Percentiles rank a stretch among this genome's conserved stretches.
These are phyloP conservation scores for Copsychus sechellarum DNA, from an alignment of 2,113 vertebrate species.

Conservation along the genomic window DNA sequence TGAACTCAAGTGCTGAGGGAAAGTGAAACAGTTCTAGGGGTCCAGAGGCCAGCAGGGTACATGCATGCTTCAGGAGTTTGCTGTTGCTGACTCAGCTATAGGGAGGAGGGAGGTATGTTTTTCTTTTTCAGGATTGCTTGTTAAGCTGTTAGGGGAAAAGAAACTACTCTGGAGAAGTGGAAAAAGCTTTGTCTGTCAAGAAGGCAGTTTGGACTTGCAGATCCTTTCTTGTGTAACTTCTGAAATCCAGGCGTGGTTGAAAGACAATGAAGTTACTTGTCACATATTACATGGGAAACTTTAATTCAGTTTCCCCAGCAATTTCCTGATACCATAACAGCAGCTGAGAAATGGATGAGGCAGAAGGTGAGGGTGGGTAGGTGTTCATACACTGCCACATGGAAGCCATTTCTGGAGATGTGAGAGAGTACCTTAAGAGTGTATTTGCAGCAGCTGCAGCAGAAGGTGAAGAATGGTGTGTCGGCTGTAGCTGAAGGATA, in stretches of 20 bases:
- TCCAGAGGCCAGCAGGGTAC: not conserved
- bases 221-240: not conserved
- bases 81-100: not conserved
- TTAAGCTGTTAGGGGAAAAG: not conserved
- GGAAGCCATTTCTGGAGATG: not conserved
- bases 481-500: fast-evolving
- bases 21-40: not conserved
- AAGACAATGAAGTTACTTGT: not conserved
- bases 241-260: not conserved
- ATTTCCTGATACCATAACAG: not conserved
- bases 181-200: not conserved
- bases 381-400: not conserved
- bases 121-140: conserved; percentile 18
- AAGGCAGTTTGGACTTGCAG: not conserved
- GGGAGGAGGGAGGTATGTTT: not conserved
- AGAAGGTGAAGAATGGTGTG: not conserved
- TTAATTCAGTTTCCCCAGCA: not conserved
- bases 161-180: not conserved
- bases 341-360: not conserved
- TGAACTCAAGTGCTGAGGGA: not conserved
- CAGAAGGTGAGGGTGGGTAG: not conserved
- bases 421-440: not conserved
- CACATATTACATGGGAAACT: not conserved
- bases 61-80: not conserved
- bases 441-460: not conserved